These are phyloP conservation scores for Hiodon tergisus DNA, from an alignment of 2,113 vertebrate species.

Conservation along the genomic window DNA sequence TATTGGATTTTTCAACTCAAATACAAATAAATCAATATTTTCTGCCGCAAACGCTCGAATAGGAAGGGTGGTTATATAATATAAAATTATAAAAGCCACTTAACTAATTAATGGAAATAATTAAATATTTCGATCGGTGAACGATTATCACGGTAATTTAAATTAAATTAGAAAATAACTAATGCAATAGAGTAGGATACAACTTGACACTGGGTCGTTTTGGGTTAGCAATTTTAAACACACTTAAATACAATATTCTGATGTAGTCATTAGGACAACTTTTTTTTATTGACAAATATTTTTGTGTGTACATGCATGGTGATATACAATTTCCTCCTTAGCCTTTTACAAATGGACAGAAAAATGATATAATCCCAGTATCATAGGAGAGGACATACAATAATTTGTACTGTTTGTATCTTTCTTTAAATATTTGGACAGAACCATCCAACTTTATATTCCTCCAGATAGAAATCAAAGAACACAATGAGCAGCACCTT, in stretches of 20 bases:
- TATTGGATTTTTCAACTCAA: too few species aligned
- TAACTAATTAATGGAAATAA: too few species aligned
- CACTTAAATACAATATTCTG: not conserved
- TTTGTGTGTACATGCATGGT: constrained; percentile 33
- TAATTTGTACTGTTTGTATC: not conserved
- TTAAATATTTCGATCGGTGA: too few species aligned
- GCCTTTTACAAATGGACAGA: constrained; percentile 22
- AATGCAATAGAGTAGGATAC: not conserved
- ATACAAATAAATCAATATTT: too few species aligned
- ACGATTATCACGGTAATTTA: too few species aligned
- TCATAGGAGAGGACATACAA: not conserved
- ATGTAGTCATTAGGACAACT: constrained; percentile 19
- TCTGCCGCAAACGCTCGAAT: too few species aligned
- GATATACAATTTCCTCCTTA: constrained; percentile 21
- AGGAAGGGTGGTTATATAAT: too few species aligned
- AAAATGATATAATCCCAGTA: not conserved
- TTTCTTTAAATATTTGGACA: constrained; percentile 20
- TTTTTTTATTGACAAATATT: constrained; percentile 51
- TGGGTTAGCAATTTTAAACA: not conserved
- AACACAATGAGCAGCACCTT: constrained; percentile 33
- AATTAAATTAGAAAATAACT: too few species aligned
- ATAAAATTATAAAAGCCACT: too few species aligned
- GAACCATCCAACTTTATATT: constrained; percentile 20
- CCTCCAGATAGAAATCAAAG: constrained; percentile 33
- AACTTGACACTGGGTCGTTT: not conserved